Evolutionary conservation across 1,140 invertebrate genomes (phyloP).

Genomic region (Caenorhabditis elegans): WBcel235 BX284602.5:7740501-7741000

Average conservation of each 20-base stretch:
- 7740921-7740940: slow-evolving; percentile 11
- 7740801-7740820: background rate
- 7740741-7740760: background rate
- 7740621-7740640: slow-evolving; percentile 6
- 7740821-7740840: background rate
- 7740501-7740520: background rate
- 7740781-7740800: background rate
- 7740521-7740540: background rate
- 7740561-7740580: background rate
- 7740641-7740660: slow-evolving; percentile 1
- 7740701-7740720: background rate
- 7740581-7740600: background rate
- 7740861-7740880: background rate
- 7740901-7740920: slow-evolving; percentile 12
- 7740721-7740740: background rate
- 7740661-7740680: slow-evolving; percentile 16
- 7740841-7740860: background rate
- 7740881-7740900: background rate
- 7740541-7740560: slow-evolving; percentile 24
- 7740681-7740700: background rate
- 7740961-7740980: slow-evolving; percentile 24
- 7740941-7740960: slow-evolving; percentile 26
- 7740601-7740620: background rate
- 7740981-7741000: slow-evolving; percentile 26
- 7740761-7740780: background rate